phyloP scores from a whole-genome alignment of 2,797 vertebrate species.

The Parotocinclus haroldoi region DNA sequence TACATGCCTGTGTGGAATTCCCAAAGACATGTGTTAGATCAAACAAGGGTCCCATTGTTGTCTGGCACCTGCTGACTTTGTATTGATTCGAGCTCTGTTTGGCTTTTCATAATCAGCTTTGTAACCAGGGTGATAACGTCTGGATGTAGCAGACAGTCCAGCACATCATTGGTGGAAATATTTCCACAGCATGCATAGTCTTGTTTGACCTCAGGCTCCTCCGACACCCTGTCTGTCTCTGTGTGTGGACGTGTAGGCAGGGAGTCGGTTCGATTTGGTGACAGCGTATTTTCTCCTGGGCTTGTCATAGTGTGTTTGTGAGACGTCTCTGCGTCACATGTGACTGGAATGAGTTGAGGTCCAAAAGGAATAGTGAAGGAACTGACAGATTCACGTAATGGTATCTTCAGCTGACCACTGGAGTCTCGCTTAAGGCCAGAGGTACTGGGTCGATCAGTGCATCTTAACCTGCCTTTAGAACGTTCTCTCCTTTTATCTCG shows the following conservation, averaged over 20 bases:
- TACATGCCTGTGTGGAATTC: too few relatives aligned
- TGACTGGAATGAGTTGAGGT: slow-evolving; percentile 76
- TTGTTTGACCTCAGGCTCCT: slow-evolving; percentile 12
- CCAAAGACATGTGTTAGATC: too few relatives aligned
- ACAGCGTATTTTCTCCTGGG: slow-evolving; percentile 9
- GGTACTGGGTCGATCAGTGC: neutral
- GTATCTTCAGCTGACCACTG: slow-evolving; percentile 39
- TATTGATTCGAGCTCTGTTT: slow-evolving; percentile 23
- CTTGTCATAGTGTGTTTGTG: slow-evolving; percentile 7
- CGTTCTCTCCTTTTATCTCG: slow-evolving; percentile 49
- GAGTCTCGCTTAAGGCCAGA: slow-evolving; percentile 58
- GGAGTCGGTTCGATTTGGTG: neutral
- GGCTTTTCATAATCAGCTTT: slow-evolving; percentile 76
- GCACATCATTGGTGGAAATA: slow-evolving; percentile 84
- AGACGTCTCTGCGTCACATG: slow-evolving; percentile 34
- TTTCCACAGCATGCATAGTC: slow-evolving; percentile 29
- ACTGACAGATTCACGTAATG: neutral
- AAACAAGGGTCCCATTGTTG: too few relatives aligned
- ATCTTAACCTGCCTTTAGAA: neutral
- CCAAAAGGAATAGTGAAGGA: slow-evolving; percentile 65
- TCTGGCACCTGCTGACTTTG: too few relatives aligned
- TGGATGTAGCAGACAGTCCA: slow-evolving; percentile 88
- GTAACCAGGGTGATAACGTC: slow-evolving; percentile 77
- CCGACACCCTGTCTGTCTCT: neutral
- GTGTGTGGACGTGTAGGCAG: neutral